Base-by-base conservation (phyloP, 2,113 vertebrate genomes). In the Lepidothrix coronata region DNA sequence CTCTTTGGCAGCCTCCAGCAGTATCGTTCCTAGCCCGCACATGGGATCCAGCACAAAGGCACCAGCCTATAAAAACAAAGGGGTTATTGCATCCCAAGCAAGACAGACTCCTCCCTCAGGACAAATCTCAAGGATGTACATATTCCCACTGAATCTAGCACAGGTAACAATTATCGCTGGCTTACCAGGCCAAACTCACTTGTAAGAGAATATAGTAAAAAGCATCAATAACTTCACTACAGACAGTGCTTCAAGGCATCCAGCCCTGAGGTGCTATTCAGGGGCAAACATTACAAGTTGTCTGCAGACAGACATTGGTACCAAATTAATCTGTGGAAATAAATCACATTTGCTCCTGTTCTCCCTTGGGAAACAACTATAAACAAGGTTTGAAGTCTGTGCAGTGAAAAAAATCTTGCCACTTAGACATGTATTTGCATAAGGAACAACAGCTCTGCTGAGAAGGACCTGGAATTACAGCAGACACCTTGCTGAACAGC, bases 21-120 rank as follows among this genome's bases (percentile, higher is more conserved):
- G 97, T 65, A 99, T 98, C 2, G 98, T 99, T 95, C 99, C 99
- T 17, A 99, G 98, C 33, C 99, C 99, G 96, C 99, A 99, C 98
- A 99, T 99, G 15, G 99, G 99, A 97, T 99, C 99, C 65, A 99
- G 95, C 73, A 99, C 98, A 91, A 97, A 89, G 52, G 95, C 97
- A 83, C 98, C 98, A 27, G 97, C 97, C 99, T 99, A 73, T 5
- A 97, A 67, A 95, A 65, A 89, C 13, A 82, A 72, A 91, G 31
- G 11, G 0, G 3, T 63, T 89, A 84, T 5, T 67, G 48, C 52
- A 67, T 43, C 35, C 31, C 48, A 61, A 21, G 27, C 55, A 58
- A 51, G 55, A 39, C 30, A 76, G 55, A 41, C 31, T 71, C 35
- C 33, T 86, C n/a, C 49, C 16, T n/a, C 44, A 57, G 35, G 25